phyloP scores from a whole-genome alignment of 1,140 invertebrate genomes.

The Varroa destructor region DNA sequence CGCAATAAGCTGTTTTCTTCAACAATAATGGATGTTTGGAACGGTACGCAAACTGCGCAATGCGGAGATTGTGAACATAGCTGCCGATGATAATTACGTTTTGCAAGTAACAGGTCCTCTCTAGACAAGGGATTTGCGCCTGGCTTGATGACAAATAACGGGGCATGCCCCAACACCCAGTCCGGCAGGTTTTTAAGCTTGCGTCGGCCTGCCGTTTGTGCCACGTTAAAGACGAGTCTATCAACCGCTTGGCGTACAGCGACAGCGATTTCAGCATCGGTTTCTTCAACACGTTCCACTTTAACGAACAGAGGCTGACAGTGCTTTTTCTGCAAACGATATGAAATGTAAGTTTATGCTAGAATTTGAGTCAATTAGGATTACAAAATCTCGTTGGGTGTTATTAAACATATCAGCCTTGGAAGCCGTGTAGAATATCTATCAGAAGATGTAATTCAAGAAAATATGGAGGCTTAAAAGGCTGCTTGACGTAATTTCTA shows the following conservation, averaged over 20 bases:
- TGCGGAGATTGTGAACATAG: neutral
- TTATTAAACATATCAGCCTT: no score
- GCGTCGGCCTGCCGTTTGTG: neutral
- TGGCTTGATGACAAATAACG: constrained; percentile 15
- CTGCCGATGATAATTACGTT: constrained; percentile 11
- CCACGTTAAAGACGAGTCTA: constrained; percentile 4
- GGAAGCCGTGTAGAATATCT: no score
- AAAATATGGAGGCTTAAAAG: no score
- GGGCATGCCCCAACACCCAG: neutral
- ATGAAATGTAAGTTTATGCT: no score
- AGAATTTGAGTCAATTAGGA: no score
- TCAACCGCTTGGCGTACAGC: constrained; percentile 11
- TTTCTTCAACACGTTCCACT: neutral
- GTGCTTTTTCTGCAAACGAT: no score
- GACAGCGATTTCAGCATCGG: constrained; percentile 7
- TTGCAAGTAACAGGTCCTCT: constrained; percentile 20
- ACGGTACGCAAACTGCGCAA: constrained; percentile 17
- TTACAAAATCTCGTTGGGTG: no score
- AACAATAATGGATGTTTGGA: neutral
- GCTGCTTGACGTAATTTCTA: no score
- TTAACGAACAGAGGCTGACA: no score
- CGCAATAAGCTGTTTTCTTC: neutral
- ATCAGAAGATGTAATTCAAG: no score
- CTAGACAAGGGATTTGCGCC: neutral
- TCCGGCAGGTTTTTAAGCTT: constrained; percentile 4